phyloP scores from a whole-genome alignment of 2,113 vertebrate species.

The Tor tambroides region DNA sequence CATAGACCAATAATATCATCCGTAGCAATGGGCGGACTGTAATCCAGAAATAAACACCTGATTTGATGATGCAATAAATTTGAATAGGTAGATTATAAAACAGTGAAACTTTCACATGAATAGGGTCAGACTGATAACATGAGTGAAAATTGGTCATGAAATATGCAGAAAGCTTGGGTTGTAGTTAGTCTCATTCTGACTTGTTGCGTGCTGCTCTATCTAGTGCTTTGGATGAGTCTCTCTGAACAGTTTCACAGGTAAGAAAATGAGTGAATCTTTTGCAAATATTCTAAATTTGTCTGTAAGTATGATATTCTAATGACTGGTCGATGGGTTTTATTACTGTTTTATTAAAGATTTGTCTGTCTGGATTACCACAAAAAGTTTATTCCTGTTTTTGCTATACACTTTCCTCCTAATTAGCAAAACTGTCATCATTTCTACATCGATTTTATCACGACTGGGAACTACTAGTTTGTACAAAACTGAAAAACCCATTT shows the following conservation, averaged over 20 bases:
- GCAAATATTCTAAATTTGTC: not conserved
- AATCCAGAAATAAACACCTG: not conserved
- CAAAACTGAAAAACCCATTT: not conserved
- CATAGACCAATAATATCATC: too few relatives aligned
- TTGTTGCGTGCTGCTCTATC: not conserved
- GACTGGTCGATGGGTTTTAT: not conserved
- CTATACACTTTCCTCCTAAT: not conserved
- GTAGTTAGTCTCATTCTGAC: conserved; percentile 1
- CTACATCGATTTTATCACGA: not conserved
- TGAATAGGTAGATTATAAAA: conserved; percentile 12
- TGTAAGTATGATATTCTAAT: not conserved
- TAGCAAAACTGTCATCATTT: too few relatives aligned
- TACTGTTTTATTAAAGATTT: not conserved
- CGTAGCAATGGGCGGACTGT: not conserved
- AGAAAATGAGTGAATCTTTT: not conserved
- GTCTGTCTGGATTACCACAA: not conserved
- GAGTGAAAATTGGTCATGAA: not conserved
- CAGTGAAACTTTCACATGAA: not conserved
- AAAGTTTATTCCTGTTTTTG: not conserved
- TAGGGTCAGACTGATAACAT: not conserved
- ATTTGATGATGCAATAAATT: not conserved
- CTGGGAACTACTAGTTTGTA: not conserved
- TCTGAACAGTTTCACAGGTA: conserved; percentile 46
- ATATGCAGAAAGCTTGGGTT: conserved; percentile 23
- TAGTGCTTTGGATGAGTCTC: conserved; percentile 30